These are phyloP conservation scores for Cecidostiba fungosa DNA, from an alignment of 2,888 invertebrate genomes.

Conservation along the genomic window DNA sequence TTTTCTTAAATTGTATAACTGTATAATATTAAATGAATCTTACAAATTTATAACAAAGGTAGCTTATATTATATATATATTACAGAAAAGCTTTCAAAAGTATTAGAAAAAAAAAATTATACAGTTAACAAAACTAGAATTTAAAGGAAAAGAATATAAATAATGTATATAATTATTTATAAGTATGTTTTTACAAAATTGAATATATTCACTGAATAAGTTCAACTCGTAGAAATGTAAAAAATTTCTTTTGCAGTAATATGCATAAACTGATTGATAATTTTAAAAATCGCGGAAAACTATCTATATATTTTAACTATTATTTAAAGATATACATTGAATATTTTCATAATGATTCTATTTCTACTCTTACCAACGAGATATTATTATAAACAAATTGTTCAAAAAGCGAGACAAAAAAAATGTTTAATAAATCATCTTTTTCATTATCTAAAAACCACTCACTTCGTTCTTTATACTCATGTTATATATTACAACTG, in stretches of 20 bases:
- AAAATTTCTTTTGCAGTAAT: conserved; percentile 25
- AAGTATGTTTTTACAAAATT: conserved; percentile 47
- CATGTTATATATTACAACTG: neutral
- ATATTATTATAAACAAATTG: conserved; percentile 9
- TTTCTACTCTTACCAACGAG: conserved; percentile 21
- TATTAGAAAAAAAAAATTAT: conserved; percentile 8
- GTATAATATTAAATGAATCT: conserved; percentile 25
- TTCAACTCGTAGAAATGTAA: neutral
- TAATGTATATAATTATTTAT: conserved; percentile 59
- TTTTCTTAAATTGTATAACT: conserved; percentile 17
- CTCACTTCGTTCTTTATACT: neutral
- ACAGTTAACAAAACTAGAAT: conserved; percentile 1
- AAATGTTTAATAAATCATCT: conserved; percentile 44
- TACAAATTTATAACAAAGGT: conserved; percentile 17
- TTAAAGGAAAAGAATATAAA: conserved; percentile 52
- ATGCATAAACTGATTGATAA: neutral
- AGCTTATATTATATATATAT: conserved; percentile 12
- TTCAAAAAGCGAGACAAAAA: conserved; percentile 32
- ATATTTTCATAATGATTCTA: conserved; percentile 39
- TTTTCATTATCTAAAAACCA: neutral
- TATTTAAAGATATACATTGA: conserved; percentile 30
- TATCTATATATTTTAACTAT: conserved; percentile 26
- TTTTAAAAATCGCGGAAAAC: neutral
- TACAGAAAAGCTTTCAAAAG: neutral
- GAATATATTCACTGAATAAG: conserved; percentile 27